A percentile compares a stretch with the other conserved stretches of the same genome.
Evolutionary conservation across 2,888 invertebrate genomes (phyloP).

Genomic region (Perithous albicinctus): DNA sequence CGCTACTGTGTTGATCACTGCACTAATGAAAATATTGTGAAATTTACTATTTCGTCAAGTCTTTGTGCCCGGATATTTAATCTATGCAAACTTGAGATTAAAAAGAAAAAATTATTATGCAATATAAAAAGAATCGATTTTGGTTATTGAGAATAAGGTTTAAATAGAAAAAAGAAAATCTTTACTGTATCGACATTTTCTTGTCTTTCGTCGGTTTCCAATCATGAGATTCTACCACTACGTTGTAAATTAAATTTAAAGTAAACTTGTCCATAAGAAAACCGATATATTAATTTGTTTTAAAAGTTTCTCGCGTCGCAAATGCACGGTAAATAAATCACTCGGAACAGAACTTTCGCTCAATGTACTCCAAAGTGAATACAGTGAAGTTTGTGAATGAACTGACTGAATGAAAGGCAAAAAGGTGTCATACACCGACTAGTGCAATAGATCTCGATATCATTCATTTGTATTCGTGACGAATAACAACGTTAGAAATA

Average conservation of each 20-base stretch:
- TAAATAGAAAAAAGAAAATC: neutral
- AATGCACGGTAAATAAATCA: neutral
- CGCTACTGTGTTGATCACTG: conserved; percentile 13
- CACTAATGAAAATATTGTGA: neutral
- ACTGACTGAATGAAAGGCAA: conserved; percentile 52
- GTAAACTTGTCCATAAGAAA: neutral
- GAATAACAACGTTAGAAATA: conserved; percentile 28
- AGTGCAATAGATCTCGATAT: neutral
- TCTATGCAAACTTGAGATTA: too few relatives aligned
- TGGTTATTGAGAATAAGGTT: neutral
- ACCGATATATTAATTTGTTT: neutral
- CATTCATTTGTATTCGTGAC: conserved; percentile 33
- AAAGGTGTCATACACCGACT: neutral
- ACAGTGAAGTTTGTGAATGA: conserved; percentile 54
- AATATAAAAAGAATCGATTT: too few relatives aligned
- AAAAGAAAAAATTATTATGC: too few relatives aligned
- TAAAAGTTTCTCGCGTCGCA: neutral
- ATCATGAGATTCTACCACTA: neutral
- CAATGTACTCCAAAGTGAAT: conserved; percentile 15
- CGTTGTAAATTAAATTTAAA: neutral
- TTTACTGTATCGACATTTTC: neutral
- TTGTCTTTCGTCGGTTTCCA: neutral
- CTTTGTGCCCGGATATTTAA: neutral
- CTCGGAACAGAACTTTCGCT: conserved; percentile 8
- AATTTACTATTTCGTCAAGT: neutral